Percentiles rank a stretch among this genome's conserved stretches.
Conservation (phyloP, 2,113 vertebrate species). For the Agapornis roseicollis region DNA sequence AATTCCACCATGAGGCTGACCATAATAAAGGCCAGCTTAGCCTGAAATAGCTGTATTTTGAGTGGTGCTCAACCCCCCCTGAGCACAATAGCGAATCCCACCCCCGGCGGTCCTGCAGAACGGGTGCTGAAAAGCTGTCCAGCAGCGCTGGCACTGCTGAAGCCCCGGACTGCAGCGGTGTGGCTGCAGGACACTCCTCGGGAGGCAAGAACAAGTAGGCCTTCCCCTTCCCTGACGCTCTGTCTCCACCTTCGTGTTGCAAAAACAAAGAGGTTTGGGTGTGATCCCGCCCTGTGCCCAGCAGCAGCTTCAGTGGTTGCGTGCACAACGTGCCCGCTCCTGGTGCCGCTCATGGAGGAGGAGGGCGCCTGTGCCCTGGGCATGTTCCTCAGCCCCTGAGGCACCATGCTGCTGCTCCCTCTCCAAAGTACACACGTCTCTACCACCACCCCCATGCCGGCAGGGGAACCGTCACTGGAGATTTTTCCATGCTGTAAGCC, state of each 20-base stretch:
- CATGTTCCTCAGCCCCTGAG: neutral
- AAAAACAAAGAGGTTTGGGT: conserved; percentile 44
- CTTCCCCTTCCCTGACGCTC: neutral
- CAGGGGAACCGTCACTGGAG: neutral
- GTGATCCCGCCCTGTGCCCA: conserved; percentile 17
- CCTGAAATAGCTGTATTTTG: conserved; percentile 7
- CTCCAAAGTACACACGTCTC: conserved; percentile 19
- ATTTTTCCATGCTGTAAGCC: conserved; percentile 41
- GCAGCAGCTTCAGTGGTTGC: conserved; percentile 2
- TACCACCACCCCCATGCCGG: neutral
- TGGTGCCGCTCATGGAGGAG: conserved; percentile 47
- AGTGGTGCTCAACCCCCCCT: neutral
- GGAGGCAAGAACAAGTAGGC: neutral
- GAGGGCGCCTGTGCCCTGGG: neutral
- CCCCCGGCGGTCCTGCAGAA: neutral
- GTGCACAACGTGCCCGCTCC: conserved; percentile 50
- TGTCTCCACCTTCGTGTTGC: conserved; percentile 49
- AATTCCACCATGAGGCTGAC: neutral
- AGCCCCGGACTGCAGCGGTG: neutral
- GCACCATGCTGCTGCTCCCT: conserved; percentile 15
- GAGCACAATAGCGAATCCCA: neutral
- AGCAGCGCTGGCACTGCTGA: neutral
- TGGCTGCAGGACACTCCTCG: neutral
- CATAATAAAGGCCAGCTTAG: neutral
- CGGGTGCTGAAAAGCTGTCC: neutral